phyloP scores from a whole-genome alignment of 2,888 invertebrate genomes.

The Lamellibrachia columna region DNA sequence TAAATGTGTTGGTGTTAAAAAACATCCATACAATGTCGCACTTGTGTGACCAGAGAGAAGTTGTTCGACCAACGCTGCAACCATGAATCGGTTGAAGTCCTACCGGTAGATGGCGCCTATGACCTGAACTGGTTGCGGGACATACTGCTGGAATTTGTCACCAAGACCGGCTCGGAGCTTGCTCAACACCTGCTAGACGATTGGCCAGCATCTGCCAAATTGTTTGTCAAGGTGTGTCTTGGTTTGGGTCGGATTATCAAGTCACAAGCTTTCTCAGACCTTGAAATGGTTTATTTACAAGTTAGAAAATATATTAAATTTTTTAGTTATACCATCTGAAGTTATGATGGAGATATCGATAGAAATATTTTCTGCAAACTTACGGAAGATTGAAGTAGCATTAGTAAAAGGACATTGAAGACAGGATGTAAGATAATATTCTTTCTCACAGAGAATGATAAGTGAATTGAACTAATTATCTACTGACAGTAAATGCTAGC shows the following conservation, averaged over 20 bases:
- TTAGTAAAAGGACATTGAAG: too few relatives aligned
- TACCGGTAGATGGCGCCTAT: slow-evolving; percentile 80
- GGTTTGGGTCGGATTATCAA: slow-evolving; percentile 74
- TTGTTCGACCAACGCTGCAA: slow-evolving; percentile 75
- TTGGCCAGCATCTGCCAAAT: slow-evolving; percentile 80
- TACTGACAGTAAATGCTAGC: too few relatives aligned
- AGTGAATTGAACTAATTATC: too few relatives aligned
- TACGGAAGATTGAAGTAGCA: too few relatives aligned
- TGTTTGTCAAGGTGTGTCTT: slow-evolving; percentile 88
- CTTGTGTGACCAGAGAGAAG: slow-evolving; percentile 70
- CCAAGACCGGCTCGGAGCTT: slow-evolving; percentile 87
- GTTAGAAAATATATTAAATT: too few relatives aligned
- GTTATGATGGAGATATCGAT: too few relatives aligned
- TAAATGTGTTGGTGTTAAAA: neutral
- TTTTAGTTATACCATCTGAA: too few relatives aligned
- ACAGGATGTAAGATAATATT: too few relatives aligned
- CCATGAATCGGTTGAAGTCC: slow-evolving; percentile 91
- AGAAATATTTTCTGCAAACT: too few relatives aligned
- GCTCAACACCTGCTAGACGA: slow-evolving; percentile 81
- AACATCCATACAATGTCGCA: neutral
- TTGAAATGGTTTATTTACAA: neutral
- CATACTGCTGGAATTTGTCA: slow-evolving; percentile 84
- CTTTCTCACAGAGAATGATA: too few relatives aligned
- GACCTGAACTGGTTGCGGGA: slow-evolving; percentile 82
- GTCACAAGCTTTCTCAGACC: neutral